These are phyloP conservation scores for Monodelphis domestica DNA, from an alignment of 2,797 vertebrate genomes.

Conservation along the genomic window DNA sequence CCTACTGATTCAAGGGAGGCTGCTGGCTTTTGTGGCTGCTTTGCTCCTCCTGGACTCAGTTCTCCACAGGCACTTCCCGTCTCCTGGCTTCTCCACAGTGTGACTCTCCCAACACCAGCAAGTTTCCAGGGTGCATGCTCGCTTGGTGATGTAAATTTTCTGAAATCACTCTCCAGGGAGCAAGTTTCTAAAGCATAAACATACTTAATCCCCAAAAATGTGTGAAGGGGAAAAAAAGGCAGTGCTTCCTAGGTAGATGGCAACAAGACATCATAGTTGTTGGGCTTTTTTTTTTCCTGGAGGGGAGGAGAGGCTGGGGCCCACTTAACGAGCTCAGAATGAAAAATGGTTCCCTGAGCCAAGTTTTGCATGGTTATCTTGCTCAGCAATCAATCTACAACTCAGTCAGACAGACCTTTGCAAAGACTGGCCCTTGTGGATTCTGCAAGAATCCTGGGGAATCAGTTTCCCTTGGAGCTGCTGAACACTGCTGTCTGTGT, in stretches of 20 bases:
- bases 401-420: background rate
- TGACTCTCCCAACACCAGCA: background rate
- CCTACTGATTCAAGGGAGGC: background rate
- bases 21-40: too few relatives aligned
- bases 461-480: background rate
- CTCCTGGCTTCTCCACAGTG: background rate
- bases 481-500: background rate
- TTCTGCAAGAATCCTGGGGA: background rate
- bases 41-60: background rate
- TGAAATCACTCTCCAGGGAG: background rate
- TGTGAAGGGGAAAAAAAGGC: background rate
- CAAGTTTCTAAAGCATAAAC: background rate
- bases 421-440: background rate
- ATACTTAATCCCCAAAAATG: fast-evolving
- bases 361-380: background rate
- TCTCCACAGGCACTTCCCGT: background rate
- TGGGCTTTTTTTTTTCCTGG: background rate
- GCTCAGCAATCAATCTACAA: background rate
- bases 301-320: background rate
- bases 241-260: slow-evolving; percentile 34
- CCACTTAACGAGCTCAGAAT: background rate
- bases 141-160: background rate
- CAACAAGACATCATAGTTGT: background rate
- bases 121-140: background rate
- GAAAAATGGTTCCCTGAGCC: background rate